These are phyloP conservation scores for Nomada fucata DNA, from an alignment of 2,888 invertebrate species.

Conservation along the genomic window DNA sequence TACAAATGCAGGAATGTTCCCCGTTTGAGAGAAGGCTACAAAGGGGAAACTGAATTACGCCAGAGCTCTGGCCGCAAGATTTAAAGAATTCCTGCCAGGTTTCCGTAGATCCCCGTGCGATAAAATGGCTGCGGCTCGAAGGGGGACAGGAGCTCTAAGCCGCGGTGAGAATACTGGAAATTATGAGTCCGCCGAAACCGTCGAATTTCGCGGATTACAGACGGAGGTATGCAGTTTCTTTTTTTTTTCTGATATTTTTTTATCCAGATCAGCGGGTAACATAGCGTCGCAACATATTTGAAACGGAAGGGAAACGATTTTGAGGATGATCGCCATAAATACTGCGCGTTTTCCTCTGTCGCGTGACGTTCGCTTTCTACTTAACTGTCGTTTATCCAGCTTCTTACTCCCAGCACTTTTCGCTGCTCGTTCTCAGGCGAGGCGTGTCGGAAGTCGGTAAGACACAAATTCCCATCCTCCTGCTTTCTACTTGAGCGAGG, in stretches of 20 bases:
- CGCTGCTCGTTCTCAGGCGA: background rate
- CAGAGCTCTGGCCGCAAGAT: background rate
- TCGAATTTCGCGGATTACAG: background rate
- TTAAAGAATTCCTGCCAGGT: background rate
- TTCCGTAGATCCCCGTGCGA: background rate
- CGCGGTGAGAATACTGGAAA: background rate
- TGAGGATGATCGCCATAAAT: constrained; percentile 11
- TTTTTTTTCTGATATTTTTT: background rate
- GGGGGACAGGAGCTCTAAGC: background rate
- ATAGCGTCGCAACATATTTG: background rate
- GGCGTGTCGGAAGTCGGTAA: background rate
- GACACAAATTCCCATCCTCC: background rate
- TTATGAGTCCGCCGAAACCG: background rate
- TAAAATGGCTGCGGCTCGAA: background rate
- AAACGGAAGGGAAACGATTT: background rate
- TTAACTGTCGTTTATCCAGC: constrained; percentile 25
- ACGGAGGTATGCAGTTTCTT: background rate
- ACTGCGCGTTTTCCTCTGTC: constrained; percentile 55
- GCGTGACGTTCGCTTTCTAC: constrained; percentile 32
- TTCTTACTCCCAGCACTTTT: constrained; percentile 1
- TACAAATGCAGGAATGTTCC: background rate
- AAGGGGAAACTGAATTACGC: background rate
- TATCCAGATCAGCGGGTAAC: background rate
- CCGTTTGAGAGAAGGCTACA: background rate
- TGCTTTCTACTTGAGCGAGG: background rate